Conservation (phyloP, 2,888 invertebrate genomes). For the Morpho achilles region DNA sequence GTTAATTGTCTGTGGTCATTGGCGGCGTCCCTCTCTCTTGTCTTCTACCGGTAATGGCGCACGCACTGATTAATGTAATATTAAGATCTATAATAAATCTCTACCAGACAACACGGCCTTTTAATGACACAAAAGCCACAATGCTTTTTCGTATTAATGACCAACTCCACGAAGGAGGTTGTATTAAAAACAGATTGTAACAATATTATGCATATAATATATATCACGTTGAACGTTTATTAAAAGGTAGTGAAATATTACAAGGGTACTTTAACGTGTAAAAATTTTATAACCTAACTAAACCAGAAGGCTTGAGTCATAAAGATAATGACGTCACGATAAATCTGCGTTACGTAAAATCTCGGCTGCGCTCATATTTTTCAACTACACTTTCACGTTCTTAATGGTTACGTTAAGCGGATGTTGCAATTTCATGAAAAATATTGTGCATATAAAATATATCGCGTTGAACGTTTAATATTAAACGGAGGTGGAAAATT, state of each 20-base stretch:
- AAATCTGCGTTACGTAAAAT: conserved; percentile 67
- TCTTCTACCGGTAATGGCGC: too few relatives aligned
- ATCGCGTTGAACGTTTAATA: conserved; percentile 18
- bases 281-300: too few relatives aligned
- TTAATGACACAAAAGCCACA: too few relatives aligned
- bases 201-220: conserved; percentile 53
- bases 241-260: conserved; percentile 19
- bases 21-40: too few relatives aligned
- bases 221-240: conserved; percentile 19
- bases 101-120: too few relatives aligned
- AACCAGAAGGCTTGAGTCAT: background rate
- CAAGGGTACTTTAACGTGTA: too few relatives aligned
- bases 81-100: too few relatives aligned
- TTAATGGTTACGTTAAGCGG: conserved; percentile 42
- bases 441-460: conserved; percentile 53
- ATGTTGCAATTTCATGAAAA: conserved; percentile 59
- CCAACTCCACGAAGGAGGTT: too few relatives aligned
- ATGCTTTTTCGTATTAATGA: too few relatives aligned
- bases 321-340: conserved; percentile 32
- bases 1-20: too few relatives aligned
- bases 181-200: too few relatives aligned
- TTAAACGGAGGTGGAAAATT: conserved; percentile 18
- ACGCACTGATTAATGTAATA: too few relatives aligned
- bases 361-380: conserved; percentile 58
- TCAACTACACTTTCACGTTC: conserved; percentile 51